phyloP scores from a whole-genome alignment of 64 coral and sea anemone species.

The Platygyra sinensis region DNA sequence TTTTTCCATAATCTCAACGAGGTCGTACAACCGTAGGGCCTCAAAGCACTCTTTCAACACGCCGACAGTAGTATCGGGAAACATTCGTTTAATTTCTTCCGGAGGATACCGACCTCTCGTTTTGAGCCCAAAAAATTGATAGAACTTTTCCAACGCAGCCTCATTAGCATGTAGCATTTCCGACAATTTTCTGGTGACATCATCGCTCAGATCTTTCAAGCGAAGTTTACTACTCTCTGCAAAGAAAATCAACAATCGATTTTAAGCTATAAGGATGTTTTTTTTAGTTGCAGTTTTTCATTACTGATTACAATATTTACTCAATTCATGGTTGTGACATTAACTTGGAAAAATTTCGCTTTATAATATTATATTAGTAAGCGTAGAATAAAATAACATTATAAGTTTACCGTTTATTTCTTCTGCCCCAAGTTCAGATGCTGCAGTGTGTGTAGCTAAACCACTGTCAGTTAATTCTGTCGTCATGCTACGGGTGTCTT shows the following conservation, averaged over 20 bases:
- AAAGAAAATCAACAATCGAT: too few species aligned
- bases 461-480: neutral
- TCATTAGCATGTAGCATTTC: neutral
- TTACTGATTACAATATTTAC: too few species aligned
- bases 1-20: conserved; percentile 5
- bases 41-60: conserved; percentile 9
- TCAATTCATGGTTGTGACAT: too few species aligned
- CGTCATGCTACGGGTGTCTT: neutral
- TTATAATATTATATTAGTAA: too few species aligned
- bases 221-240: neutral
- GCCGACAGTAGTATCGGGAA: conserved; percentile 10
- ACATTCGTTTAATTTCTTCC: neutral
- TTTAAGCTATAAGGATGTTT: too few species aligned
- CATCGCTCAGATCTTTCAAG: conserved; percentile 16
- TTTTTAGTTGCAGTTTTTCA: too few species aligned
- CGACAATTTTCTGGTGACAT: neutral
- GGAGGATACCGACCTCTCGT: too few species aligned
- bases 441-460: neutral
- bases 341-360: too few species aligned
- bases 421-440: neutral
- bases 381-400: too few species aligned
- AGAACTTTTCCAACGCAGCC: neutral
- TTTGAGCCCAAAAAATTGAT: neutral
- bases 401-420: neutral
- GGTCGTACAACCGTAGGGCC: neutral